phyloP scores from a whole-genome alignment of 2,113 vertebrate genomes.

The Percopsis transmontana region DNA sequence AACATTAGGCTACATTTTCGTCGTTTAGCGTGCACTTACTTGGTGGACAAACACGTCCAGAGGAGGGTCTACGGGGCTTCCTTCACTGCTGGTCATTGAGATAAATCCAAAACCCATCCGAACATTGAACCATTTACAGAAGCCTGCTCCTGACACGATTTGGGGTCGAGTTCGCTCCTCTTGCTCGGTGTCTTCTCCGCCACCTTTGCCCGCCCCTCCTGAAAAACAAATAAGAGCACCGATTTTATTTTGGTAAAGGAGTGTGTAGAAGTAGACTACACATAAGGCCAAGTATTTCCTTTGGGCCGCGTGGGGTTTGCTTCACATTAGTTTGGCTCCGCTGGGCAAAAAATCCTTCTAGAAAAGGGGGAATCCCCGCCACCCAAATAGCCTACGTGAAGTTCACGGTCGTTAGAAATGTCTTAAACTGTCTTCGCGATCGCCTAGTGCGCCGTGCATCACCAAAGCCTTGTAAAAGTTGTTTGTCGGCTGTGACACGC shows the following conservation, averaged over 20 bases:
- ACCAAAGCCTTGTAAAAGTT: constrained; percentile 25
- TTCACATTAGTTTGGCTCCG: constrained; percentile 31
- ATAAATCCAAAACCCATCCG: constrained; percentile 99
- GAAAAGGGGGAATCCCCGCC: constrained; percentile 49
- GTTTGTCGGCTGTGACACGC: constrained; percentile 51
- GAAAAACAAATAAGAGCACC: constrained; percentile 30
- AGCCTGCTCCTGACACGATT: constrained; percentile 90
- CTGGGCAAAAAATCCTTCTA: constrained; percentile 8
- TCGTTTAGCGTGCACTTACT: constrained; percentile 82
- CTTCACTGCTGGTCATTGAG: constrained; percentile 95
- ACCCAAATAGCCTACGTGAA: constrained; percentile 37
- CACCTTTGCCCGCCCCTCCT: constrained; percentile 96
- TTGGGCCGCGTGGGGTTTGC: constrained; percentile 4
- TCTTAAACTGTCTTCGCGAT: constrained; percentile 22
- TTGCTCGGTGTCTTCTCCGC: constrained; percentile 87
- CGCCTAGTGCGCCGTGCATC: constrained; percentile 10
- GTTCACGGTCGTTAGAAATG: constrained; percentile 58
- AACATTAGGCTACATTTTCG: neutral
- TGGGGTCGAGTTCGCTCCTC: constrained; percentile 86
- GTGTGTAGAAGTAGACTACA: neutral
- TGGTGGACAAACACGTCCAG: constrained; percentile 99
- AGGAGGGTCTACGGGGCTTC: constrained; percentile 89
- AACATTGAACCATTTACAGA: constrained; percentile 99
- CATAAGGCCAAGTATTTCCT: neutral
- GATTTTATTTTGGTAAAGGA: constrained; percentile 7